Evolutionary conservation across 1,140 invertebrate genomes (phyloP).

Genomic region (Ephestia elutella): DNA sequence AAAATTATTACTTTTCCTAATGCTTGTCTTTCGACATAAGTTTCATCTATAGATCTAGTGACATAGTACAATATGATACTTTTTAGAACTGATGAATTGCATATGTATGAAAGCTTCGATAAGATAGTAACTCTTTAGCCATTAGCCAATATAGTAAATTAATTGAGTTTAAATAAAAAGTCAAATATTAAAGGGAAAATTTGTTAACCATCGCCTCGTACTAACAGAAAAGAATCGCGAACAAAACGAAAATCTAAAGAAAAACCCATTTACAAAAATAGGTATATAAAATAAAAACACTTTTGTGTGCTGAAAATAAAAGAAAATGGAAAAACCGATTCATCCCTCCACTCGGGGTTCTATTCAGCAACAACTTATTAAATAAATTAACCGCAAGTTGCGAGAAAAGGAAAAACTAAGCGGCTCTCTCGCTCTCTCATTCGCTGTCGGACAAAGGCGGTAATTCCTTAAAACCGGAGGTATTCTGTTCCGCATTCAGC

Average conservation of each 20-base stretch:
- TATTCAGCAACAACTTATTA: conserved; percentile 70
- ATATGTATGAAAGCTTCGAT: too few relatives aligned
- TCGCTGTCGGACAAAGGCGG: conserved; percentile 47
- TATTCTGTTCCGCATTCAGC: conserved; percentile 55
- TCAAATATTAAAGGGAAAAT: background rate
- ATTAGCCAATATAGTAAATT: too few relatives aligned
- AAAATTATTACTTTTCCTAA: too few relatives aligned
- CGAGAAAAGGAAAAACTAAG: conserved; percentile 65
- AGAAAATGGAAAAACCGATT: conserved; percentile 56
- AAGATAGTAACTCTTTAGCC: too few relatives aligned
- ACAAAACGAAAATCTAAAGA: conserved; percentile 3
- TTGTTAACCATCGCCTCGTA: background rate
- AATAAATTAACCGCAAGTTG: conserved; percentile 69
- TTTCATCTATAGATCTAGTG: too few relatives aligned
- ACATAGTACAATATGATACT: too few relatives aligned
- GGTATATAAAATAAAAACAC: conserved; percentile 32
- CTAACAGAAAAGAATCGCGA: background rate
- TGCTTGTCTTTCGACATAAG: too few relatives aligned
- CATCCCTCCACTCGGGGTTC: conserved; percentile 44
- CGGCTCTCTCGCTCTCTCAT: conserved; percentile 49
- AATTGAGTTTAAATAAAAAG: too few relatives aligned
- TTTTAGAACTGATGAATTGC: too few relatives aligned
- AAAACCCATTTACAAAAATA: conserved; percentile 25
- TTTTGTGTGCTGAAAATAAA: conserved; percentile 48
- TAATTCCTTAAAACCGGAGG: conserved; percentile 66